Conservation (phyloP, 1,140 invertebrate genomes). For the Orchestia grillus region DNA sequence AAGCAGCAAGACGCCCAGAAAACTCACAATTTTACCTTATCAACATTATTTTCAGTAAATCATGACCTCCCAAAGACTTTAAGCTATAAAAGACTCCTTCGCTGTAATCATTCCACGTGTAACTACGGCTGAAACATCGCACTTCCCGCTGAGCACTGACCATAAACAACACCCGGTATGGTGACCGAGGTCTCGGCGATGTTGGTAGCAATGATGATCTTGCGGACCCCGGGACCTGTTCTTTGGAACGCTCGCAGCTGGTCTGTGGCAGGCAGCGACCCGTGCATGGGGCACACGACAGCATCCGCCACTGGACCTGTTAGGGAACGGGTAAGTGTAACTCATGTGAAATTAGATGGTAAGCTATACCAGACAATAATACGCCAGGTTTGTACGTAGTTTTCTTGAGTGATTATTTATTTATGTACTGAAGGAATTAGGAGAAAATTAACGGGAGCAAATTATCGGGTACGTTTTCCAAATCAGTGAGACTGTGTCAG, state of each 20-base stretch:
- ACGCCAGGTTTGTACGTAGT: too few species aligned
- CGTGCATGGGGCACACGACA: conserved; percentile 91
- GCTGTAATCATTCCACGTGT: too few species aligned
- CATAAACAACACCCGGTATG: conserved; percentile 90
- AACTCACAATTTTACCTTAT: too few species aligned
- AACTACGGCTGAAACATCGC: background rate
- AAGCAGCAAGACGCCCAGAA: too few species aligned
- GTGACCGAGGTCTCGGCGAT: conserved; percentile 97
- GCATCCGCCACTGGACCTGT: conserved; percentile 9
- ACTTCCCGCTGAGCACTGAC: conserved; percentile 72
- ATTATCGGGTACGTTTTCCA: too few species aligned
- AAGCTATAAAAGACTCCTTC: too few species aligned
- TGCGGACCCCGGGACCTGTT: conserved; percentile 82
- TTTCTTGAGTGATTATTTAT: too few species aligned
- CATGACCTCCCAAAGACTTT: too few species aligned
- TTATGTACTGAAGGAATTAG: too few species aligned
- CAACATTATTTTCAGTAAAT: too few species aligned
- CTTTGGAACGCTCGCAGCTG: conserved; percentile 91
- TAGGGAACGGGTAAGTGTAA: background rate
- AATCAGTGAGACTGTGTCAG: too few species aligned
- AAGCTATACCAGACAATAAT: background rate
- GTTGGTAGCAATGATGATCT: conserved; percentile 96
- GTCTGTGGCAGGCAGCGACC: conserved; percentile 85
- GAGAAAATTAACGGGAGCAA: too few species aligned
- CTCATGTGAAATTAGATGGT: background rate